Evolutionary conservation across 2,888 invertebrate species (phyloP), one percentile per base, ranked within the genome.

Genomic region (Tenthredo amoena): DNA sequence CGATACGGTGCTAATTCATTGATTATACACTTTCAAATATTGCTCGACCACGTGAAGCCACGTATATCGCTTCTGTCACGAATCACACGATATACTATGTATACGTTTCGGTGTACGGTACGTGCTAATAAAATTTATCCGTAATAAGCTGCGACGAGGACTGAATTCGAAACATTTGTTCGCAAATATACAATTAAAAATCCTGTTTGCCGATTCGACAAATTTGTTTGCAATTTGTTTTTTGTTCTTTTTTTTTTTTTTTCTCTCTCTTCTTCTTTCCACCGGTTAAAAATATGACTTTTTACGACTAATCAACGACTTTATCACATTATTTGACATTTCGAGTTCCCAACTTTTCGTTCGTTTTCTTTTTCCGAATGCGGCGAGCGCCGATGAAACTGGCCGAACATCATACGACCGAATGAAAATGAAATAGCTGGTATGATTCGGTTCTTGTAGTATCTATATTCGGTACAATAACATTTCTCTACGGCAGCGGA

Each of bases 21-120:
- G 81, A 62, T 81, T 81, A 62, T 50, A 81, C 81, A 81, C 62
- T 81, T 26, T 81, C 37, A 81, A 81, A 58, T 37, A 37, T 40
- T 37, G 9, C 40, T 40, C 21, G 40, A 43, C 40, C 40, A n/a
- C 34, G 68, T 68, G 26, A 68, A 68, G 2, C 72, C 72, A 6
- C 40, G 40, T 40, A 43, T 43, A 34, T 43, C 43, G n/a, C 12
- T 43, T 72, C 72, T 74, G 43, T 71, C 71, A 71, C 71, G 71
- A n/a, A 71, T 71, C 71, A 10, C 12, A 62, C 26, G 26, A 26
- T 62, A n/a, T n/a, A 62, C 0, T 40, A 47, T 47, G 10, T 47
- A 47, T 3, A 47, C 47, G 15, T 47, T 47, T 47, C 50, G 15
- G 1, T 55, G 0, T 26, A 62, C 12, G 26, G 3, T 62, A 62